phyloP scores from a whole-genome alignment of 2,888 invertebrate species.

The Folsomia candida region DNA sequence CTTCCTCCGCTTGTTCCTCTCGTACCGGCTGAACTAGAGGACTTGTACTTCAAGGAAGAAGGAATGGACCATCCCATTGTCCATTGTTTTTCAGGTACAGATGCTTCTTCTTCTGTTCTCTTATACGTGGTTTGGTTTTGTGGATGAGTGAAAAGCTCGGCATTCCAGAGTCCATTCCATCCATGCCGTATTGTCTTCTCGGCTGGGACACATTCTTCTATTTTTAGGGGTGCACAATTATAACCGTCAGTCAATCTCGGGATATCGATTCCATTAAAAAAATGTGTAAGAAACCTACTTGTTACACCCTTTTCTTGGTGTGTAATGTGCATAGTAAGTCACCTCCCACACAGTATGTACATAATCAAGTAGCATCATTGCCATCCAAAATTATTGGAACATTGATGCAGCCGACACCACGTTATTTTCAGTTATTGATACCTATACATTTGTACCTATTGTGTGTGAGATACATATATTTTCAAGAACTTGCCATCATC shows the following conservation, averaged over 20 bases:
- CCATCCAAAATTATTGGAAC: no score
- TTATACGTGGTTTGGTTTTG: background rate
- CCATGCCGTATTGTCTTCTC: slow-evolving; percentile 25
- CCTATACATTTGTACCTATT: no score
- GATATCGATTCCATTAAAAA: background rate
- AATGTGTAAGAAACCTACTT: background rate
- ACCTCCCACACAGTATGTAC: no score
- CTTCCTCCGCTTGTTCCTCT: background rate
- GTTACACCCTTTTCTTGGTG: background rate
- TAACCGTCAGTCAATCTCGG: no score
- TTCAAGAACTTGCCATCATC: no score
- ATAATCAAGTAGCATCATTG: no score
- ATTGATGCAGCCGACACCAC: no score
- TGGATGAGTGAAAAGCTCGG: slow-evolving; percentile 25
- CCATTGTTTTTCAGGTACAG: background rate
- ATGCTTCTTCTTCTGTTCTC: background rate
- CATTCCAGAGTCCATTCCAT: slow-evolving; percentile 24
- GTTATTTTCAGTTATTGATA: no score
- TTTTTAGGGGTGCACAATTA: background rate
- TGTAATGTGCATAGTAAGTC: background rate
- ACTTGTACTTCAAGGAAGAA: background rate
- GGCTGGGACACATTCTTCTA: slow-evolving; percentile 32
- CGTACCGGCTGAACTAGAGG: background rate
- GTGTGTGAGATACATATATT: no score
- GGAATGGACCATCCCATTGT: background rate